Evolutionary conservation across 2,113 vertebrate genomes (phyloP), one percentile per base, ranked within the genome.

Genomic region (Platysteira castanea): DNA sequence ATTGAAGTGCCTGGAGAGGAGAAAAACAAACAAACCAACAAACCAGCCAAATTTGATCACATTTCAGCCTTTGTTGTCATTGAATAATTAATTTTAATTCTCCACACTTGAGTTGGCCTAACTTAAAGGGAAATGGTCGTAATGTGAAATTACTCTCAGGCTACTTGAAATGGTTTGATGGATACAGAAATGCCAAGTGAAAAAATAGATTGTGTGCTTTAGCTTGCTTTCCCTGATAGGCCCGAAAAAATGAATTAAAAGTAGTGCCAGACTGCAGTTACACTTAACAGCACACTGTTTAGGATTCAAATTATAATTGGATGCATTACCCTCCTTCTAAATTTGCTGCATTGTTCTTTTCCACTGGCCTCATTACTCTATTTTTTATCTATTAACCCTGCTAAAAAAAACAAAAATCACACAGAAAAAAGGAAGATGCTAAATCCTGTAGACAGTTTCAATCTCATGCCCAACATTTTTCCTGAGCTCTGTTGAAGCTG

Each of bases 31-130:
- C 56, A 84, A 89, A 65, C 54, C 60, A 83, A 71, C n/a, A 31
- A 79, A 73, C 3, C 26, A 87, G 27, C 30, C n/a, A 89, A 91
- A 82, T 17, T 2, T 49, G 60, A 79, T 73, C 74, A 94, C 19
- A 57, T 54, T 94, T 87, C n/a, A 77, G 63, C 21, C 21, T 70
- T 73, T 85, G 42, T 83, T 87, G 59, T 87, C 1, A 5, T 8
- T 57, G 63, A 91, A 95, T 57, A 89, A 91, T 82, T 91, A 79
- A 76, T 84, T 79, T 91, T 84, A 59, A 69, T 93, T 90, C 23
- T 77, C 27, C 52, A 49, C 12, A n/a, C 42, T 95, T 68, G 52
- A 41, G 16, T 35, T 87, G 33, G 27, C 21, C 50, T 77, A 50
- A 69, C 49, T 76, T 89, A 89, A 89, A 87, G 74, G 41, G 49